phyloP scores from a whole-genome alignment of 2,113 vertebrate species.

The Ciconia stormi region DNA sequence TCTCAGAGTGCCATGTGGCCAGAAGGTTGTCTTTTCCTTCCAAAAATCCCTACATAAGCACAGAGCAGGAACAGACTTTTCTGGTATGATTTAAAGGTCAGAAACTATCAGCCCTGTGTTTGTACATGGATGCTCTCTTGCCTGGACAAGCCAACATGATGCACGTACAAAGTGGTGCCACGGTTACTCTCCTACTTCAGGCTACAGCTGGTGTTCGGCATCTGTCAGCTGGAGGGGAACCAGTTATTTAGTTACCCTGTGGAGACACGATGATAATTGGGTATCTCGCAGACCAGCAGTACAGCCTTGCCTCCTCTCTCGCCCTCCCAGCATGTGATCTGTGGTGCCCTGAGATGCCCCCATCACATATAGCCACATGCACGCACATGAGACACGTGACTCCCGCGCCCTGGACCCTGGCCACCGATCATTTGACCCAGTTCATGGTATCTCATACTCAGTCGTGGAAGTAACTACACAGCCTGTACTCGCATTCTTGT shows the following conservation, averaged over 20 bases:
- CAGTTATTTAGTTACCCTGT: background rate
- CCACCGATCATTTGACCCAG: background rate
- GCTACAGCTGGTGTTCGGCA: background rate
- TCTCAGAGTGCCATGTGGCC: background rate
- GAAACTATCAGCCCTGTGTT: background rate
- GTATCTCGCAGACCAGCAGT: background rate
- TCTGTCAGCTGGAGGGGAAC: background rate
- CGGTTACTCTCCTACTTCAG: background rate
- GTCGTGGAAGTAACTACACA: background rate
- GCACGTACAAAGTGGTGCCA: background rate
- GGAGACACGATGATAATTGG: too few relatives aligned
- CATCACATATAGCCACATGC: fast-evolving
- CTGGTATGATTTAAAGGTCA: background rate
- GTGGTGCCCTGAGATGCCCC: background rate
- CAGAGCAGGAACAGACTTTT: background rate
- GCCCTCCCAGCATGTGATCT: background rate
- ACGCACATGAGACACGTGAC: background rate
- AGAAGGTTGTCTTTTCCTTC: background rate
- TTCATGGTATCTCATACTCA: background rate
- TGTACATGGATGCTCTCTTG: background rate
- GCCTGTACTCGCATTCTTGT: background rate
- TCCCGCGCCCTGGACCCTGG: background rate
- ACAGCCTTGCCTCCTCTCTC: background rate
- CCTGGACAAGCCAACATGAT: background rate
- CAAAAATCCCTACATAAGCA: background rate